Conservation (phyloP, 2,113 vertebrate species). For the Pangasianodon hypophthalmus region DNA sequence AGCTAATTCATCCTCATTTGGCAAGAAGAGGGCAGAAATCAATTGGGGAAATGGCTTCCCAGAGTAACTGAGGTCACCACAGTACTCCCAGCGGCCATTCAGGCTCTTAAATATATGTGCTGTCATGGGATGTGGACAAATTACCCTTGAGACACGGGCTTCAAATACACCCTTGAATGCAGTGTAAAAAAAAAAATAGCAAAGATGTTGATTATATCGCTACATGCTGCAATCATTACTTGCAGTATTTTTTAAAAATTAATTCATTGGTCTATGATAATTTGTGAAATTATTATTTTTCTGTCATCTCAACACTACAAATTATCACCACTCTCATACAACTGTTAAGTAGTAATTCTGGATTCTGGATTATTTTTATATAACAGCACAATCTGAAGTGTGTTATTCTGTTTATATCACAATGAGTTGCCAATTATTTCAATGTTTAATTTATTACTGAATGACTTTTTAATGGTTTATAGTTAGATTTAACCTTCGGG, state of each 20-base stretch:
- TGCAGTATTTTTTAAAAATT: background rate
- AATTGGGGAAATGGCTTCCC: constrained; percentile 51
- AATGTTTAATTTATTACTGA: background rate
- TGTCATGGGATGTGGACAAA: constrained; percentile 19
- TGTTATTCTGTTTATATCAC: background rate
- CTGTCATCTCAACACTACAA: background rate
- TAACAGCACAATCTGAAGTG: background rate
- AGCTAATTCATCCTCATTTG: constrained; percentile 44
- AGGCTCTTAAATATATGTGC: constrained; percentile 43
- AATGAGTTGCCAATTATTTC: background rate
- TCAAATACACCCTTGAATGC: background rate
- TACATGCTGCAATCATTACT: background rate
- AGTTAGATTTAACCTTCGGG: too few relatives aligned
- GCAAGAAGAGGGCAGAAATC: constrained; percentile 45
- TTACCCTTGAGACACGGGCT: constrained; percentile 9
- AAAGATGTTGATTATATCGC: background rate
- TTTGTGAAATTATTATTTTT: background rate
- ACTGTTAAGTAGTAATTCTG: background rate
- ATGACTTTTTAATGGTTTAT: background rate
- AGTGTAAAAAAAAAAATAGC: background rate
- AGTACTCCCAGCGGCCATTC: constrained; percentile 38
- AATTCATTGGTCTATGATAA: background rate
- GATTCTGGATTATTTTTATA: background rate
- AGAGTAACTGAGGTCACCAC: constrained; percentile 45
- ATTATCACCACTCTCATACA: background rate